These are phyloP conservation scores for Cheilosia vulpina DNA, from an alignment of 2,888 invertebrate species.

Conservation along the genomic window DNA sequence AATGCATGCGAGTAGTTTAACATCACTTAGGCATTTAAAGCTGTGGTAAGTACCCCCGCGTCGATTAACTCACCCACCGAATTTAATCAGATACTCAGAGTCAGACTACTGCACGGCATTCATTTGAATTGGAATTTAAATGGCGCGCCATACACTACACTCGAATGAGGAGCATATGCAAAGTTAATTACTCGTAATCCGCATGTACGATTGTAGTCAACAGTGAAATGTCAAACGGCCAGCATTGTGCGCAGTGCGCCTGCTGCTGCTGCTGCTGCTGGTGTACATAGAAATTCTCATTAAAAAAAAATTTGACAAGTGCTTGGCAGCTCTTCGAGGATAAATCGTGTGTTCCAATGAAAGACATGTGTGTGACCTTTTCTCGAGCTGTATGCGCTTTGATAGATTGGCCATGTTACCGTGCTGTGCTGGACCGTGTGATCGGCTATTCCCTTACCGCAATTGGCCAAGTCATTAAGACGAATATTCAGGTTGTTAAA, in stretches of 20 bases:
- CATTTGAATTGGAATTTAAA: constrained; percentile 64
- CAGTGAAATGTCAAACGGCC: constrained; percentile 69
- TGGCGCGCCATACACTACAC: constrained; percentile 18
- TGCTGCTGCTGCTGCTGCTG: neutral
- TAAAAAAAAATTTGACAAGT: constrained; percentile 69
- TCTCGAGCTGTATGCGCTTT: constrained; percentile 21
- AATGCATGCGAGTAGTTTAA: constrained; percentile 65
- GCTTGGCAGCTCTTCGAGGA: constrained; percentile 68
- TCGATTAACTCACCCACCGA: constrained; percentile 47
- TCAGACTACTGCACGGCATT: constrained; percentile 7
- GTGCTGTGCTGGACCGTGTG: neutral
- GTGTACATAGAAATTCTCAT: constrained; percentile 54
- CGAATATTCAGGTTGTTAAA: constrained; percentile 2
- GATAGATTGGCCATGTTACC: constrained; percentile 44
- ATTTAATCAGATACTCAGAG: constrained; percentile 25
- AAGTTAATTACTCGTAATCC: constrained; percentile 61
- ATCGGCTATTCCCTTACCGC: neutral
- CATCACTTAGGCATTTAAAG: constrained; percentile 68
- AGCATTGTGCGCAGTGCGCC: constrained; percentile 16
- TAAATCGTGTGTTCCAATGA: constrained; percentile 69
- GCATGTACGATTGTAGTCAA: constrained; percentile 42
- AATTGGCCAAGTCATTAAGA: neutral
- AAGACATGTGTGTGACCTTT: constrained; percentile 68
- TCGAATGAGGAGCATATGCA: constrained; percentile 69
- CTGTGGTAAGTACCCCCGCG: constrained; percentile 54